Conservation (phyloP, 2,888 invertebrate genomes). For the Helicoverpa assulta region DNA sequence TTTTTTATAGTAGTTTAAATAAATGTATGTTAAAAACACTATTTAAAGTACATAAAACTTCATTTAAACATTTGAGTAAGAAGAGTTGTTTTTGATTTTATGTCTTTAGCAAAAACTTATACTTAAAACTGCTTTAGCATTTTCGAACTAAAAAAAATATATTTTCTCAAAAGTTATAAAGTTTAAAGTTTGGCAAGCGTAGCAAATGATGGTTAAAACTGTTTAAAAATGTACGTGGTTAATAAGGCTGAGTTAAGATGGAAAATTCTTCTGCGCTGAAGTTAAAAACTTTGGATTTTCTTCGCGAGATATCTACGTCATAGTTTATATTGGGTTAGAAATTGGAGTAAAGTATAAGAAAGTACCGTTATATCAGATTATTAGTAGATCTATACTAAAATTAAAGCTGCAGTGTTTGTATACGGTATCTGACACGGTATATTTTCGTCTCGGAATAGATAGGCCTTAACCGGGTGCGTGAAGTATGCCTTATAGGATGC, state of each 20-base stretch:
- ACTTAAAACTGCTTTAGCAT: conserved; percentile 29
- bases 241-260: conserved; percentile 37
- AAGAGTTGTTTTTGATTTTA: not conserved
- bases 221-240: conserved; percentile 48
- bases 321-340: conserved; percentile 16
- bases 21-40: too few relatives aligned
- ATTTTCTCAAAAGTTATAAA: conserved; percentile 28
- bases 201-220: conserved; percentile 45
- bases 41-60: too few relatives aligned
- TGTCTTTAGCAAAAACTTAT: not conserved
- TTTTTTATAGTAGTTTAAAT: too few relatives aligned
- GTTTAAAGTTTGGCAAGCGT: conserved; percentile 33
- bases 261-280: conserved; percentile 34
- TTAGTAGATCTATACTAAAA: too few relatives aligned
- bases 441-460: too few relatives aligned
- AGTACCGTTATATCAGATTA: too few relatives aligned
- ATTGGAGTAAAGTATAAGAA: conserved; percentile 8
- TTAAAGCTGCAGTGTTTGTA: too few relatives aligned
- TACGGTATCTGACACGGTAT: too few relatives aligned
- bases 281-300: conserved; percentile 34
- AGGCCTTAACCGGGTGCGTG: too few relatives aligned
- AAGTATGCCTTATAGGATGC: too few relatives aligned
- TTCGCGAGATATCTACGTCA: conserved; percentile 19
- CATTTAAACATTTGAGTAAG: too few relatives aligned
- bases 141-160: conserved; percentile 34